These are phyloP conservation scores for Lasioglossum baleicum DNA, from an alignment of 1,140 invertebrate species.

Conservation along the genomic window DNA sequence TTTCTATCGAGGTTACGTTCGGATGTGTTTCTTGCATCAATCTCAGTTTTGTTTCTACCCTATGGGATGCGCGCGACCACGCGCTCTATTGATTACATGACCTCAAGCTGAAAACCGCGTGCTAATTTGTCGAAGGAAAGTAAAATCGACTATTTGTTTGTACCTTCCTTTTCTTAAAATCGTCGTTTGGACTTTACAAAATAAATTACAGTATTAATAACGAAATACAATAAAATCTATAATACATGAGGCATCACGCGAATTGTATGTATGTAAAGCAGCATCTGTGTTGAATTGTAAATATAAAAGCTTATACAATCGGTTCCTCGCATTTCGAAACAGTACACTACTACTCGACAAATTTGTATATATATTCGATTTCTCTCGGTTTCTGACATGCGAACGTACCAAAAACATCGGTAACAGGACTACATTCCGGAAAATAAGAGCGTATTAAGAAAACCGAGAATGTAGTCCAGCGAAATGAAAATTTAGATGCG, in stretches of 20 bases:
- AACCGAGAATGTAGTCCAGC: slow-evolving; percentile 56
- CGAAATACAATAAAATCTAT: too few species aligned
- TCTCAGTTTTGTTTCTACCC: slow-evolving; percentile 54
- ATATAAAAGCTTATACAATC: background rate
- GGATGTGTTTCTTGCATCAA: slow-evolving; percentile 20
- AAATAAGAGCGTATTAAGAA: slow-evolving; percentile 1
- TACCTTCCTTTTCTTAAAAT: slow-evolving; percentile 1
- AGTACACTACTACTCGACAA: background rate
- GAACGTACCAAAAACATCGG: background rate
- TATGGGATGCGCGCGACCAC: slow-evolving; percentile 64
- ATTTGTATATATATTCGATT: background rate
- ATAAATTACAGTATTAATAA: background rate
- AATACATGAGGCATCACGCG: too few species aligned
- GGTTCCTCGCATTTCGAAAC: background rate
- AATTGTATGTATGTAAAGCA: background rate
- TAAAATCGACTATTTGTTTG: slow-evolving; percentile 40
- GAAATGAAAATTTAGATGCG: slow-evolving; percentile 67
- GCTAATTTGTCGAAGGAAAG: slow-evolving; percentile 62
- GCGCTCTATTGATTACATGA: slow-evolving; percentile 65
- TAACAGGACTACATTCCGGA: background rate
- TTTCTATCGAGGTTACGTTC: slow-evolving; percentile 11
- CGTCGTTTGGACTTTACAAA: background rate
- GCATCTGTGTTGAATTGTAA: background rate
- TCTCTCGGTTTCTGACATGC: slow-evolving; percentile 1
- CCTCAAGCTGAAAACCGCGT: slow-evolving; percentile 49